Conservation (phyloP, 2,797 vertebrate genomes). For the Crenichthys baileyi region DNA sequence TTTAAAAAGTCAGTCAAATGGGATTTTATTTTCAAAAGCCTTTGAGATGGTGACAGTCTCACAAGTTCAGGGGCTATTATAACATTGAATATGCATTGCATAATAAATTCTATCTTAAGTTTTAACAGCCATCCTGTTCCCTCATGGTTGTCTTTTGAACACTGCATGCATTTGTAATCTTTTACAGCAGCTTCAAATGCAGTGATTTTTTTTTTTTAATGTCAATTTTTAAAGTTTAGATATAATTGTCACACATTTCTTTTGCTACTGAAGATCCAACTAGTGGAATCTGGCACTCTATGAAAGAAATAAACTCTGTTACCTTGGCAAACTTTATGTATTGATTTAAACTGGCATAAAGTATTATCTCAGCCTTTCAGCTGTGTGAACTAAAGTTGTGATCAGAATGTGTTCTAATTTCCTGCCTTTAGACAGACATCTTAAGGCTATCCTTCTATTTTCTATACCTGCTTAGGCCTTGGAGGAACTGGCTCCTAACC, state of each 20-base stretch:
- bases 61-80: conserved; percentile 20
- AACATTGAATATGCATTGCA: conserved; percentile 37
- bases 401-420: background rate
- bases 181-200: conserved; percentile 16
- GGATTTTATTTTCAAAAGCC: conserved; percentile 27
- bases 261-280: background rate
- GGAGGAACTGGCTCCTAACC: background rate
- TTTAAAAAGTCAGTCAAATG: conserved; percentile 68
- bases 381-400: background rate
- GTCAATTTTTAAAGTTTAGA: conserved; percentile 12
- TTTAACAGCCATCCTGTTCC: conserved; percentile 5
- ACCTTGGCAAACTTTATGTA: background rate
- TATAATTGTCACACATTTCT: conserved; percentile 15
- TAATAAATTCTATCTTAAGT: conserved; percentile 11
- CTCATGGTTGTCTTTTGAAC: conserved; percentile 19
- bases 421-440: background rate
- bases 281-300: background rate
- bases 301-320: background rate
- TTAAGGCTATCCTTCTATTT: background rate
- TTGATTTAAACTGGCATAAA: background rate
- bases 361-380: background rate
- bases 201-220: conserved; percentile 18
- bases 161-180: background rate
- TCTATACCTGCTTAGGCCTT: background rate
- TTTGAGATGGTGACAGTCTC: conserved; percentile 30